Evolutionary conservation across 2,888 invertebrate species (phyloP).

Genomic region (Thelaira solivaga): DNA sequence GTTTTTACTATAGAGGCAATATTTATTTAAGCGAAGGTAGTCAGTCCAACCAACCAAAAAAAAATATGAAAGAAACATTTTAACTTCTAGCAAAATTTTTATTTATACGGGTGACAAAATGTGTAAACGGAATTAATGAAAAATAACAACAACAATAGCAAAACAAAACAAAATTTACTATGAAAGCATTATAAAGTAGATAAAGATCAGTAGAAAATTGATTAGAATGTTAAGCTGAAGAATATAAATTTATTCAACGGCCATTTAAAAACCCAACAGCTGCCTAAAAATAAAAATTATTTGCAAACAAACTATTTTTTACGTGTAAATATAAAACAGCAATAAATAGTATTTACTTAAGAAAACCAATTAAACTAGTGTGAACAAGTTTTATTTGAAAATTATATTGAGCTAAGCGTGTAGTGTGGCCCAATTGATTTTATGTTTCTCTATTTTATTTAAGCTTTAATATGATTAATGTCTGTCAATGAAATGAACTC

Average conservation of each 20-base stretch:
- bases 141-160: neutral
- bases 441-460: constrained; percentile 1
- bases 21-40: constrained; percentile 28
- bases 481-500: constrained; percentile 58
- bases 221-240: constrained; percentile 29
- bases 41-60: constrained; percentile 5
- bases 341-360: too few relatives aligned
- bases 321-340: too few relatives aligned
- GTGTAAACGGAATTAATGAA: constrained; percentile 34
- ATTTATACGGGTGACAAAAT: constrained; percentile 58
- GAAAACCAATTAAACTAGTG: too few relatives aligned
- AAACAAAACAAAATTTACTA: neutral
- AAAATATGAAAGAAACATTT: constrained; percentile 27
- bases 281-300: constrained; percentile 7
- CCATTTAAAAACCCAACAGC: constrained; percentile 18
- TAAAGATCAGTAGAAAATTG: constrained; percentile 52
- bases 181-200: constrained; percentile 27
- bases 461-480: constrained; percentile 51
- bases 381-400: too few relatives aligned
- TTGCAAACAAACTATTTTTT: too few relatives aligned
- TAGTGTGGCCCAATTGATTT: constrained; percentile 27
- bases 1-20: constrained; percentile 23
- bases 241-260: constrained; percentile 4
- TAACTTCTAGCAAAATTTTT: constrained; percentile 34
- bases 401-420: too few relatives aligned